Evolutionary conservation across 1,140 invertebrate genomes (phyloP), one percentile per base, ranked within the genome.

Genomic region (Sycophaga agraensis): DNA sequence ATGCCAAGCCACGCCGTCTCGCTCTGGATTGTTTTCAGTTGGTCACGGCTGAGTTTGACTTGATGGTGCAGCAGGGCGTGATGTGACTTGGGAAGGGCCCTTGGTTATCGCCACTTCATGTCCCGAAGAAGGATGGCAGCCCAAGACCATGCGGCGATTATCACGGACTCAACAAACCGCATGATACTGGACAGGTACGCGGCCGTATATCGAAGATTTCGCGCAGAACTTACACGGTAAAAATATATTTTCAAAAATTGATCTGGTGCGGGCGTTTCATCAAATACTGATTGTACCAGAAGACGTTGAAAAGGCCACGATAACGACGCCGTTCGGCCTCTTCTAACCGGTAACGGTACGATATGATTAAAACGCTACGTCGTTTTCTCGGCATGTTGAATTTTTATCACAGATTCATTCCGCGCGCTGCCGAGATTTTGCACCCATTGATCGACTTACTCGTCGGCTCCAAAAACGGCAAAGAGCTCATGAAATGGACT

Each of bases 211-310:
- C 2, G 40, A 68, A n/a, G 68, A 70, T 37, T 46, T 46, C 21
- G 9, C 22, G 5, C 22, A 46, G 2, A 46, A 26, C 14, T 14
- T 46, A 11, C 1, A 14, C 2, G 22, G 8, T 2, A 26, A 46
- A 26, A 2, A 26, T 11, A 26, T 46, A 2, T 24, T 46, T 26
- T 70, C 74, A 1, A 68, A 64, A 2, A 53, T 85, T 1, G 82
- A 85, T 69, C 46, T 82, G 1, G 58, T 61, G 0, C 67, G 68
- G 17, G 83, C 82, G 0, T 84, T 79, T 63, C 75, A 74, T 64
- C 81, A 71, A 43, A 65, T 73, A 5, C 69, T 63, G 1, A 57
- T 73, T 0, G 37, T 40, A 2, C 37, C 26, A 6, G 45, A 63
- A 4, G 64, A 71, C 40, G 57, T 71, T 9, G 42, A 22, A 24